phyloP scores from a whole-genome alignment of 1,140 invertebrate genomes.

The Drosophila gunungcola region DNA sequence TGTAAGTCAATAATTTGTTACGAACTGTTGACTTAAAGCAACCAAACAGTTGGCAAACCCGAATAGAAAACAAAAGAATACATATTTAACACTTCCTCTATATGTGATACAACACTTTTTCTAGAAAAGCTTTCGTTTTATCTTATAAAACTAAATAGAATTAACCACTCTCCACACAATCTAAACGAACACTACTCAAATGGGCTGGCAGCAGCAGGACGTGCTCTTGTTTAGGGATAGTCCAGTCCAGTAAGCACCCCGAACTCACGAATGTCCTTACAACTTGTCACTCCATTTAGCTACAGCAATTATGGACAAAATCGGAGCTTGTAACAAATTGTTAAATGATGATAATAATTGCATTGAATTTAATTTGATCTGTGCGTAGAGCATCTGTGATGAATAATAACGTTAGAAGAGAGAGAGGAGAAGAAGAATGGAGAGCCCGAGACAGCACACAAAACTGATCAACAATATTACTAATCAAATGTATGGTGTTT shows the following conservation, averaged over 20 bases:
- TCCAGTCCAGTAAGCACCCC: constrained; percentile 3
- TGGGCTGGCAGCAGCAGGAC: background rate
- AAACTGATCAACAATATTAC: constrained; percentile 60
- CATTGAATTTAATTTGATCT: constrained; percentile 71
- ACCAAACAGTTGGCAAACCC: constrained; percentile 20
- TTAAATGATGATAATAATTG: constrained; percentile 79
- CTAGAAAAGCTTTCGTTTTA: constrained; percentile 80
- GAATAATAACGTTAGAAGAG: constrained; percentile 71
- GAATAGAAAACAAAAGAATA: constrained; percentile 46
- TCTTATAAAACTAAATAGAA: constrained; percentile 55
- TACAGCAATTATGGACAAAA: constrained; percentile 44
- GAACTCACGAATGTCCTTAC: background rate
- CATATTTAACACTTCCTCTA: constrained; percentile 82
- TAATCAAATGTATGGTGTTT: constrained; percentile 81
- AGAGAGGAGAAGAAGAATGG: constrained; percentile 8
- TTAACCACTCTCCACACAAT: constrained; percentile 47
- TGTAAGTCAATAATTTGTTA: constrained; percentile 41
- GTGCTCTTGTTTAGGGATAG: constrained; percentile 11
- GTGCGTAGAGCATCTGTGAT: constrained; percentile 78
- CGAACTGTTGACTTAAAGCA: constrained; percentile 24
- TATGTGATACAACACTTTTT: constrained; percentile 83
- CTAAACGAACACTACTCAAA: constrained; percentile 21
- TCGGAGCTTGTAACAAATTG: constrained; percentile 76
- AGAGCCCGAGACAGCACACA: constrained; percentile 58
- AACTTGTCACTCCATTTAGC: constrained; percentile 15